Percentiles rank a stretch among this genome's conserved stretches.
Conservation (phyloP, 2,797 vertebrate species). For the Bradypodion ventrale region DNA sequence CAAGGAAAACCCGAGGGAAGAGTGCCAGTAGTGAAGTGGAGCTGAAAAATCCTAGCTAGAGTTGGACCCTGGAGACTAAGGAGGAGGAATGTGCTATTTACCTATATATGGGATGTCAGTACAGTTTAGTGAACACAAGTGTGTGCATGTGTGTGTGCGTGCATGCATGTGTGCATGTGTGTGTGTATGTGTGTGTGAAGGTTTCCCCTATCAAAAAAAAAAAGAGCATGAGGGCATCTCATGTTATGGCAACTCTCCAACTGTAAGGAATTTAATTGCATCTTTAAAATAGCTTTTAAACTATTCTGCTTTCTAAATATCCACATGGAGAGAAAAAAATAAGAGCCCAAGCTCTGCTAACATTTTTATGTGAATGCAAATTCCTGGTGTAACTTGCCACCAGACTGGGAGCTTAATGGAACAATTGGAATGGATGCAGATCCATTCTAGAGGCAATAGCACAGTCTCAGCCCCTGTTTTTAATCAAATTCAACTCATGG, state of each 20-base stretch:
- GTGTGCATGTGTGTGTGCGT: neutral
- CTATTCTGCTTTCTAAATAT: constrained; percentile 51
- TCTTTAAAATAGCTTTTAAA: constrained; percentile 50
- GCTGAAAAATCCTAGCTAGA: neutral
- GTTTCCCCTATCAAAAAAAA: neutral
- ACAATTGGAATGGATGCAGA: constrained; percentile 55
- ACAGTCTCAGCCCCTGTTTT: constrained; percentile 21
- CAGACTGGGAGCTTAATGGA: constrained; percentile 59
- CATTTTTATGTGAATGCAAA: constrained; percentile 72
- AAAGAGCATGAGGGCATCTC: neutral
- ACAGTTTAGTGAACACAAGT: neutral
- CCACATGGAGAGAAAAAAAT: constrained; percentile 59
- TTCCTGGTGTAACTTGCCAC: constrained; percentile 61
- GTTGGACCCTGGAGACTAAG: neutral
- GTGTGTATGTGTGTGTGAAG: neutral
- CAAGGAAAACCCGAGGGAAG: neutral
- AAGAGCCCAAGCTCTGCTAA: constrained; percentile 56
- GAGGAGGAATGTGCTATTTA: neutral
- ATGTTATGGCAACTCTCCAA: constrained; percentile 23
- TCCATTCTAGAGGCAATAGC: constrained; percentile 33
- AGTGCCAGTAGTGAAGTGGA: constrained; percentile 6
- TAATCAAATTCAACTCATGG: constrained; percentile 49
- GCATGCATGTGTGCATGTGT: neutral
- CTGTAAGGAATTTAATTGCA: neutral
- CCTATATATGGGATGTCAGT: neutral